phyloP scores from a whole-genome alignment of 2,113 vertebrate genomes.

The Hipposideros armiger region DNA sequence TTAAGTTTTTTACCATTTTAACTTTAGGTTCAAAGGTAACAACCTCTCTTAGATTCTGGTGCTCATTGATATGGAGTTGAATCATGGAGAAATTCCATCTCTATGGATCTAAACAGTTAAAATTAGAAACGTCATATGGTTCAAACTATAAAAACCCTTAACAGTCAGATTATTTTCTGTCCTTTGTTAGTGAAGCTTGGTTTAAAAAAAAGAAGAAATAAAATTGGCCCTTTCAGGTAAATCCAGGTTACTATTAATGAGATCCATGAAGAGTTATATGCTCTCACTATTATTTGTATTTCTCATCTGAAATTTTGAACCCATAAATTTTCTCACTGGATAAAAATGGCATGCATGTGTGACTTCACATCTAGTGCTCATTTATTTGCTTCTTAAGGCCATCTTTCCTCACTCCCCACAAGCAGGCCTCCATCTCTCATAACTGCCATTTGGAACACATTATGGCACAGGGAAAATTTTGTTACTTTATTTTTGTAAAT shows the following conservation, averaged over 20 bases:
- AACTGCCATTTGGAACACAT: not conserved
- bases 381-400: not conserved
- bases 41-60: not conserved
- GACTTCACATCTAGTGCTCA: not conserved
- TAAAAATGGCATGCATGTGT: not conserved
- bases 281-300: not conserved
- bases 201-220: not conserved
- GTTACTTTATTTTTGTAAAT: conserved; percentile 46
- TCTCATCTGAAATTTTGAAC: conserved; percentile 9
- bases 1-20: not conserved
- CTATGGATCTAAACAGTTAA: not conserved
- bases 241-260: conserved; percentile 13
- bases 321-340: not conserved
- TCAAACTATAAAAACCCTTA: not conserved
- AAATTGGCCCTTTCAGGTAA: conserved; percentile 17
- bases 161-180: not conserved
- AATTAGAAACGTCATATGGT: not conserved
- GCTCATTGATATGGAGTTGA: not conserved
- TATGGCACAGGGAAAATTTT: not conserved
- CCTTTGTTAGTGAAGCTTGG: not conserved
- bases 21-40: conserved; percentile 13
- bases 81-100: not conserved
- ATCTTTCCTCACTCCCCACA: not conserved
- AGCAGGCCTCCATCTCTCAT: not conserved
- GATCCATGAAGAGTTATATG: not conserved